These are phyloP conservation scores for Monochamus saltuarius DNA, from an alignment of 1,140 invertebrate genomes.

Conservation along the genomic window DNA sequence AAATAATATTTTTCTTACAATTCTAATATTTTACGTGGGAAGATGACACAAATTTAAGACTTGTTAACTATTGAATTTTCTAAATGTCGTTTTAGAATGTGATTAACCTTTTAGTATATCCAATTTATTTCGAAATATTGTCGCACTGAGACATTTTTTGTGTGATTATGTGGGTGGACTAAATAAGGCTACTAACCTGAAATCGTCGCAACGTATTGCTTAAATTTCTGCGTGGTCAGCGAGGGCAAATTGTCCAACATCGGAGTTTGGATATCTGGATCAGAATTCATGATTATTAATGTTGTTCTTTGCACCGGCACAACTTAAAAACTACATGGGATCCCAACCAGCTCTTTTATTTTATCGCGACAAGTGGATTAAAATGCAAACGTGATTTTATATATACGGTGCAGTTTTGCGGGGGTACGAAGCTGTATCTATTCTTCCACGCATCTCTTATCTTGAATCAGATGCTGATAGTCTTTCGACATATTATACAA, in stretches of 20 bases:
- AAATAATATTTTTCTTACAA: too few species aligned
- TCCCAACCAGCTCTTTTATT: slow-evolving; percentile 8
- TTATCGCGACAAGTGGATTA: slow-evolving; percentile 16
- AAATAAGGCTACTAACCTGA: slow-evolving; percentile 11
- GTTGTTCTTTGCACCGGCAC: not conserved
- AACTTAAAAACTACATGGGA: not conserved
- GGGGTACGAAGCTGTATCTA: slow-evolving; percentile 13
- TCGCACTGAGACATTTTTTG: too few species aligned
- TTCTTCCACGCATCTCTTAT: slow-evolving; percentile 11
- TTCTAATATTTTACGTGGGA: too few species aligned
- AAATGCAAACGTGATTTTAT: slow-evolving; percentile 13
- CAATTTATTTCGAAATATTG: too few species aligned
- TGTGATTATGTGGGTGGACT: too few species aligned
- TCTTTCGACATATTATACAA: too few species aligned
- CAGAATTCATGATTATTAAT: slow-evolving; percentile 1
- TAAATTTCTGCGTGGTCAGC: slow-evolving; percentile 12
- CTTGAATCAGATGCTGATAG: slow-evolving; percentile 3
- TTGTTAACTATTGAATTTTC: too few species aligned
- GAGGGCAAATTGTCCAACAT: slow-evolving; percentile 8
- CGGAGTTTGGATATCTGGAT: slow-evolving; percentile 20
- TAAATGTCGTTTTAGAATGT: too few species aligned
- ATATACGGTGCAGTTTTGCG: slow-evolving; percentile 1
- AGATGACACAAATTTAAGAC: too few species aligned
- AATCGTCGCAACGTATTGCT: slow-evolving; percentile 24
- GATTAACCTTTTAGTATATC: too few species aligned